Conservation (phyloP, 2,888 invertebrate species). For the Sarcophaga subvicina region DNA sequence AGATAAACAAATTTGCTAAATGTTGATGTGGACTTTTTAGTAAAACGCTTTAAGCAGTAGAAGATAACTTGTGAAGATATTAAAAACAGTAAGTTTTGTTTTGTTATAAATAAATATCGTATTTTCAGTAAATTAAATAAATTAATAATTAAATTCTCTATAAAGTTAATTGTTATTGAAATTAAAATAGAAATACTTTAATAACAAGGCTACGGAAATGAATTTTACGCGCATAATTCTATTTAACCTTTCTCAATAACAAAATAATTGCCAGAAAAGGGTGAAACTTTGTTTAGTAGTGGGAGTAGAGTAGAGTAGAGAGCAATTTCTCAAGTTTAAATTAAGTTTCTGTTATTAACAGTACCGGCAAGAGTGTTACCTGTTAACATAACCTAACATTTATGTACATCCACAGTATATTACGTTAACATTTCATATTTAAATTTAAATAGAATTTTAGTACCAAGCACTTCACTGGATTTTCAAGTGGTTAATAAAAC, state of each 20-base stretch:
- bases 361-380: background rate
- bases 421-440: background rate
- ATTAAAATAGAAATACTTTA: too few relatives aligned
- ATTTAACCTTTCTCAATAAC: conserved; percentile 23
- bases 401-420: background rate
- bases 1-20: conserved; percentile 22
- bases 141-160: background rate
- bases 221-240: too few relatives aligned
- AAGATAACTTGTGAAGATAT: background rate
- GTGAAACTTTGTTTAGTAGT: background rate
- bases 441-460: background rate
- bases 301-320: background rate
- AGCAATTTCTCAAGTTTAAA: background rate
- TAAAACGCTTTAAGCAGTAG: background rate
- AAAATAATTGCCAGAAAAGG: conserved; percentile 8
- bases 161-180: too few relatives aligned
- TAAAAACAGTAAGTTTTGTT: background rate
- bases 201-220: too few relatives aligned
- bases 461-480: background rate
- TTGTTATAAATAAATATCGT: background rate
- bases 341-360: background rate
- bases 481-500: background rate
- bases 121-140: background rate
- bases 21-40: conserved; percentile 4
- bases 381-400: background rate